A percentile compares a stretch with the other conserved stretches of the same genome.
Evolutionary conservation across 2,113 vertebrate species (phyloP).

Genomic region (Ammodytes dubius): DNA sequence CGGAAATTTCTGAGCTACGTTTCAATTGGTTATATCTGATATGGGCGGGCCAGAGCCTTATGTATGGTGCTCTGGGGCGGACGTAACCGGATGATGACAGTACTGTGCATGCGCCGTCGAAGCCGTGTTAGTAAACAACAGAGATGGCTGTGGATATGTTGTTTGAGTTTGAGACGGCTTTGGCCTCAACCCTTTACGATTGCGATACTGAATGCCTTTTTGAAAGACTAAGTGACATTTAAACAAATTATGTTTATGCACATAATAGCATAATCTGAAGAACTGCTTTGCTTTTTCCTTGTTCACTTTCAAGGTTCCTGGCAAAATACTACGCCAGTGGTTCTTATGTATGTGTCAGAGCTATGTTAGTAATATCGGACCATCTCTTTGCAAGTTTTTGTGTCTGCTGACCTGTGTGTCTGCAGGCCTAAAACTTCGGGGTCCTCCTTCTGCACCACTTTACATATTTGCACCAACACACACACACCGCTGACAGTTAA

Average conservation of each 20-base stretch:
- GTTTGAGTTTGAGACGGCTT: too few species aligned
- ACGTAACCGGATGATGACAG: too few species aligned
- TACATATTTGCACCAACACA: conserved; percentile 12
- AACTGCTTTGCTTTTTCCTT: background rate
- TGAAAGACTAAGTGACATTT: background rate
- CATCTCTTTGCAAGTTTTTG: background rate
- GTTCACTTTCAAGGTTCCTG: background rate
- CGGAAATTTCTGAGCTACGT: too few species aligned
- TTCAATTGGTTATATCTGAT: too few species aligned
- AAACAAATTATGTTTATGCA: background rate
- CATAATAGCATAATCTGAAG: background rate
- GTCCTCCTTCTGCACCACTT: conserved; percentile 12
- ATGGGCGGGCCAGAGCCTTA: too few species aligned
- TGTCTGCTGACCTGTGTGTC: conserved; percentile 17
- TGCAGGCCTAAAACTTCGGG: background rate
- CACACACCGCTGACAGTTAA: conserved; percentile 18
- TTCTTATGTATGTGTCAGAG: background rate
- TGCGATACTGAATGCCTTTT: too few species aligned
- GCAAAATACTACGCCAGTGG: background rate
- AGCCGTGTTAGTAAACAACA: too few species aligned
- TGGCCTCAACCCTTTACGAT: too few species aligned
- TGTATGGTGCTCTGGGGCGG: too few species aligned
- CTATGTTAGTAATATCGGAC: background rate
- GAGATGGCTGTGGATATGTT: too few species aligned
- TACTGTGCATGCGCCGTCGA: too few species aligned